Conservation (phyloP, 2,888 invertebrate species). For the Caenorhabditis macrosperma region DNA sequence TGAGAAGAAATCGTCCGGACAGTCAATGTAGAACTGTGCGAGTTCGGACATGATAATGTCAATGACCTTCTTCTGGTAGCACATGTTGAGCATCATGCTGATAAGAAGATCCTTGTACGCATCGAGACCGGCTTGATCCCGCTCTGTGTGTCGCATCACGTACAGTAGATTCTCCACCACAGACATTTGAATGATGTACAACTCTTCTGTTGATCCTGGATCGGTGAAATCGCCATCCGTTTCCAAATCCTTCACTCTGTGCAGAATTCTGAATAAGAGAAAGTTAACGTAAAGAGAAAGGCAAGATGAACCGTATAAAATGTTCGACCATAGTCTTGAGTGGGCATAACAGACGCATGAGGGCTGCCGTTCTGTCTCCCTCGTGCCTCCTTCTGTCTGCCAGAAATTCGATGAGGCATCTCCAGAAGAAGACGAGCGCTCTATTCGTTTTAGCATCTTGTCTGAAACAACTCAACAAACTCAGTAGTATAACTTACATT, state of each 20-base stretch:
- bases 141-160: conserved; percentile 6
- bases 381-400: not conserved
- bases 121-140: conserved; percentile 24
- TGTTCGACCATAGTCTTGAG: conserved; percentile 28
- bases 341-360: conserved; percentile 9
- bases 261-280: not conserved
- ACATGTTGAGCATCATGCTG: conserved; percentile 21
- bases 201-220: not conserved
- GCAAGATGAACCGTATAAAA: no score
- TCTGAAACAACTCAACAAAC: conserved; percentile 15
- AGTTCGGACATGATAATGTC: conserved; percentile 27
- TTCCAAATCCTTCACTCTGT: conserved; percentile 4
- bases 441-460: conserved; percentile 9
- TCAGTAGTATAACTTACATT: not conserved
- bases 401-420: conserved; percentile 26
- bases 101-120: conserved; percentile 15
- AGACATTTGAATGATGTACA: conserved; percentile 28
- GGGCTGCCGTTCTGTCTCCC: not conserved
- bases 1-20: conserved; percentile 10
- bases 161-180: conserved; percentile 17
- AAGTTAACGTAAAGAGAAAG: no score
- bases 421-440: conserved; percentile 30
- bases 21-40: conserved; percentile 14
- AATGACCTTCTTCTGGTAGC: conserved; percentile 37
- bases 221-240: not conserved